Percentiles rank a stretch among this genome's conserved stretches.
Evolutionary conservation across 2,113 vertebrate species (phyloP).

Genomic region (Dendropsophus ebraccatus): DNA sequence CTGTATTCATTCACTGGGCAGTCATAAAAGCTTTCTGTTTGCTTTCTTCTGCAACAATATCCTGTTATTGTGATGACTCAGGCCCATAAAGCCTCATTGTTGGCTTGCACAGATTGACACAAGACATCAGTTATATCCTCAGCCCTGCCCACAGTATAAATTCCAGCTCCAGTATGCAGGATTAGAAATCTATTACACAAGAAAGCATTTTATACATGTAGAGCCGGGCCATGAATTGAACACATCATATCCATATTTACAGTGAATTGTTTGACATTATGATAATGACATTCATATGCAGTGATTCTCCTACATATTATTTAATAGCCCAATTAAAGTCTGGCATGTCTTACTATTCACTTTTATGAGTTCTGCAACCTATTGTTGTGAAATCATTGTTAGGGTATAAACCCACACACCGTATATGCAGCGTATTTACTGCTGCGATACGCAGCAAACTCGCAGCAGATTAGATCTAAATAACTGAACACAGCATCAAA

Average conservation of each 20-base stretch:
- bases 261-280: background rate
- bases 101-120: background rate
- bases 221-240: background rate
- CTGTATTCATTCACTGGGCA: background rate
- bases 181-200: background rate
- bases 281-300: background rate
- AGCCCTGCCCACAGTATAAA: slow-evolving; percentile 4
- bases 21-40: background rate
- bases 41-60: slow-evolving; percentile 31
- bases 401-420: no score
- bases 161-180: background rate
- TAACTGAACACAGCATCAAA: no score
- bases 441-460: no score
- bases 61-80: slow-evolving; percentile 38
- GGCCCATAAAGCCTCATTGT: background rate
- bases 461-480: no score
- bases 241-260: background rate
- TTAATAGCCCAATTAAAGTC: background rate
- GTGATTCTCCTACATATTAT: background rate
- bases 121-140: background rate
- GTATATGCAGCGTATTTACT: no score
- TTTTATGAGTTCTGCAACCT: background rate
- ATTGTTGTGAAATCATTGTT: background rate
- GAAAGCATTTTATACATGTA: background rate
- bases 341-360: background rate